These are phyloP conservation scores for Periophthalmus magnuspinnatus DNA, from an alignment of 2,797 vertebrate species.

Conservation along the genomic window DNA sequence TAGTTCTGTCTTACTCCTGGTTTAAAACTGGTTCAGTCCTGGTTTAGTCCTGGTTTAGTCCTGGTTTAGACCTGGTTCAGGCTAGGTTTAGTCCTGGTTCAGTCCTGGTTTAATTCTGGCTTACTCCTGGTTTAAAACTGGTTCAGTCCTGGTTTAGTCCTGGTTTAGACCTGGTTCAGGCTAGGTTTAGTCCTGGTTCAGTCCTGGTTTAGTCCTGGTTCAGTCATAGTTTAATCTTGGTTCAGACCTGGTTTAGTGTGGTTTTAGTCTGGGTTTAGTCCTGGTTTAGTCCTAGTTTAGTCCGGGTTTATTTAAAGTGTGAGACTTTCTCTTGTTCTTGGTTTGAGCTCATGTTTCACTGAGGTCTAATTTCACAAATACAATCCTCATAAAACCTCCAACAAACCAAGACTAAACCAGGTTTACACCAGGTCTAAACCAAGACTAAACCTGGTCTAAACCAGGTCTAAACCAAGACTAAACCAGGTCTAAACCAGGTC, in stretches of 20 bases:
- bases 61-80: background rate
- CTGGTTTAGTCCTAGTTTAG: background rate
- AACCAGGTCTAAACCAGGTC: background rate
- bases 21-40: background rate
- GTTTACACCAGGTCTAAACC: background rate
- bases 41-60: background rate
- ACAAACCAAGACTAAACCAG: background rate
- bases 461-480: background rate
- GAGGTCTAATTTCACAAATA: background rate
- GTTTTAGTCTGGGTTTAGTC: too few species aligned
- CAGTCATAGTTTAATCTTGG: background rate
- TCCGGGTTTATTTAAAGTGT: background rate
- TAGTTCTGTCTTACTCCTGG: background rate
- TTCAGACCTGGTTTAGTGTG: background rate
- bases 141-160: background rate
- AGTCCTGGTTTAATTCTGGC: background rate
- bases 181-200: too few species aligned
- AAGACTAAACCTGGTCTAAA: background rate
- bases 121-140: background rate
- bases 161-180: background rate
- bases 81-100: too few species aligned
- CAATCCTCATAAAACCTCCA: too few species aligned
- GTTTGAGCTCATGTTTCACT: background rate
- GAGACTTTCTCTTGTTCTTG: too few species aligned
- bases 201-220: background rate